Evolutionary conservation across 2,113 vertebrate species (phyloP).

Genomic region (Bubalus kerabau): DNA sequence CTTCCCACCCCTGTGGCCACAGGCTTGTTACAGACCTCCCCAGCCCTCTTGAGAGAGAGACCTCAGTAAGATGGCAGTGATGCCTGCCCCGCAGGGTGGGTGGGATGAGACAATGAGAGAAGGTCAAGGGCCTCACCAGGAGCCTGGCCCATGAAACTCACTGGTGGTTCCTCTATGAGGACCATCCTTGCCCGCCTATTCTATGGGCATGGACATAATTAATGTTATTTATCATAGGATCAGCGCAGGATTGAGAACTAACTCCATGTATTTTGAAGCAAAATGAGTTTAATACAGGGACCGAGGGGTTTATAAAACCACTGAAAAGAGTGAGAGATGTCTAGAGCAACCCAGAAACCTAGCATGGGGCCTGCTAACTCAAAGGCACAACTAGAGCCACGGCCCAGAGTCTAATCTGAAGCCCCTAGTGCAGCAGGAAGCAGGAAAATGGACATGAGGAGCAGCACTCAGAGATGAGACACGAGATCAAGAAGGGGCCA

Average conservation of each 20-base stretch:
- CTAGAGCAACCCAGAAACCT: background rate
- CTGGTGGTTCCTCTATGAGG: background rate
- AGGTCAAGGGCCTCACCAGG: rapidly evolving
- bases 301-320: background rate
- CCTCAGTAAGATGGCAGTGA: background rate
- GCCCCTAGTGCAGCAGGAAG: background rate
- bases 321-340: background rate
- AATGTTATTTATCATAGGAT: rapidly evolving
- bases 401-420: background rate
- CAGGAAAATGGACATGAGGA: background rate
- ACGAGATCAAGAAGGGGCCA: background rate
- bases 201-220: background rate
- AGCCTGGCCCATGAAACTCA: background rate
- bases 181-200: background rate
- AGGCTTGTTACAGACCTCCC: background rate
- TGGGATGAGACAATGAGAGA: background rate
- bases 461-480: background rate
- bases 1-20: background rate
- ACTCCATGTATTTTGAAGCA: background rate
- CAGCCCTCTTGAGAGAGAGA: background rate
- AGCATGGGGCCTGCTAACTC: background rate
- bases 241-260: background rate
- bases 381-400: background rate
- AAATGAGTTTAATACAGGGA: background rate
- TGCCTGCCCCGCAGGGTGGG: background rate